These are phyloP conservation scores for Drosophila sp. DNA, from an alignment of 1,140 invertebrate species.

Conservation along the genomic window DNA sequence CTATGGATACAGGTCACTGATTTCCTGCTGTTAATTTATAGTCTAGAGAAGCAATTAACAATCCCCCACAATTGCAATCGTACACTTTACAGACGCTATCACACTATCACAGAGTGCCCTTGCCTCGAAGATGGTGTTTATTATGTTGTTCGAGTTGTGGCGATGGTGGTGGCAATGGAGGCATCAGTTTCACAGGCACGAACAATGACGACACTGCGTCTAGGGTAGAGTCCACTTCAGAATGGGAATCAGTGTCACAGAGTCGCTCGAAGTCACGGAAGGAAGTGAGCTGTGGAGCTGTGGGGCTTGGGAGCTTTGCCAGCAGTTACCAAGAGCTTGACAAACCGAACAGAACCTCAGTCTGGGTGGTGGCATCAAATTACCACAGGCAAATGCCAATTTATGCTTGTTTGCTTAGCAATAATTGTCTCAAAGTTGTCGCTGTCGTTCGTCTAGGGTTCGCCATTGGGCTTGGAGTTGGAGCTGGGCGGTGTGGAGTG, in stretches of 20 bases:
- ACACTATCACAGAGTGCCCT: constrained; percentile 21
- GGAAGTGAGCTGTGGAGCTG: constrained; percentile 48
- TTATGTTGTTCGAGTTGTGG: constrained; percentile 41
- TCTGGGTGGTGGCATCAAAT: constrained; percentile 52
- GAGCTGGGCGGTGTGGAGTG: not conserved
- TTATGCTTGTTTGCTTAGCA: constrained; percentile 79
- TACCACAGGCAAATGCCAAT: constrained; percentile 60
- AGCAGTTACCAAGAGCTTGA: constrained; percentile 33
- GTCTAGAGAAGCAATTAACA: not conserved
- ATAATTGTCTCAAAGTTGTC: constrained; percentile 75
- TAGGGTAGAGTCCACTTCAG: constrained; percentile 47
- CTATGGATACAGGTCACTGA: not conserved
- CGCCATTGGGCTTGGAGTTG: constrained; percentile 5
- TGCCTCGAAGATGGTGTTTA: constrained; percentile 30
- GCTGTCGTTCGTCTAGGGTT: constrained; percentile 54
- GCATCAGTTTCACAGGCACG: constrained; percentile 76
- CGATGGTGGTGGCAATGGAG: constrained; percentile 14
- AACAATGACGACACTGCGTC: constrained; percentile 70
- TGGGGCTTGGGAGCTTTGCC: not conserved
- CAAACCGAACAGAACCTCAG: constrained; percentile 16
- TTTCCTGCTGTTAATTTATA: not conserved
- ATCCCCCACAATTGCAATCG: constrained; percentile 20
- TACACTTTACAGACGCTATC: constrained; percentile 15
- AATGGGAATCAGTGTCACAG: not conserved
- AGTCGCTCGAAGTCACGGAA: constrained; percentile 44